These are phyloP conservation scores for Frieseomelitta varia DNA, from an alignment of 1,140 invertebrate genomes.

Conservation along the genomic window DNA sequence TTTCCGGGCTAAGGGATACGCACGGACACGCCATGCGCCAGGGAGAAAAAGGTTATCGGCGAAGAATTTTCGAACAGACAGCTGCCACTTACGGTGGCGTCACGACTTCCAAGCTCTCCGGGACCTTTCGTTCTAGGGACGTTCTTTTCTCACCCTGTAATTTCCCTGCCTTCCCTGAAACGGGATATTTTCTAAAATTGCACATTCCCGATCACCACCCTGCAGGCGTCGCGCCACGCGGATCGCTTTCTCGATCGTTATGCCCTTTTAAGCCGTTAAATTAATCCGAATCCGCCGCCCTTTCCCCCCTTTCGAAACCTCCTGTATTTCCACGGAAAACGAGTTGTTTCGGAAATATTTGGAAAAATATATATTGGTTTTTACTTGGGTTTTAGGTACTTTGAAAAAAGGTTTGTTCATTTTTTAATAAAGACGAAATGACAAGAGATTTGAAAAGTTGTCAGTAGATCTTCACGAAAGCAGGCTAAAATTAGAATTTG, in stretches of 20 bases:
- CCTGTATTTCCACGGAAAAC: conserved; percentile 29
- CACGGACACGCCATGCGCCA: conserved; percentile 7
- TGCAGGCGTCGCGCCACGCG: conserved; percentile 55
- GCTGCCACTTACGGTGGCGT: conserved; percentile 67
- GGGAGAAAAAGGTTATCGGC: conserved; percentile 47
- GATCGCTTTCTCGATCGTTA: conserved; percentile 48
- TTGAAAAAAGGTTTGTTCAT: neutral
- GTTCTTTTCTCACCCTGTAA: conserved; percentile 72
- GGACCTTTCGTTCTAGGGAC: conserved; percentile 53
- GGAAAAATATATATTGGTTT: neutral
- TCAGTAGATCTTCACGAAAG: neutral
- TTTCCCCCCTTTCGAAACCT: neutral
- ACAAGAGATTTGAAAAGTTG: neutral
- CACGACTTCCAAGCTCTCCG: conserved; percentile 58
- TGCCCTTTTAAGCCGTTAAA: conserved; percentile 63
- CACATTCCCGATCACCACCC: conserved; percentile 67
- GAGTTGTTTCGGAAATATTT: neutral
- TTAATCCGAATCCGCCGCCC: conserved; percentile 46
- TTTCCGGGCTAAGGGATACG: conserved; percentile 25
- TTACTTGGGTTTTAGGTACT: neutral
- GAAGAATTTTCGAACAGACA: conserved; percentile 61
- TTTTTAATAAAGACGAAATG: neutral
- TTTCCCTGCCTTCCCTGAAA: conserved; percentile 72
- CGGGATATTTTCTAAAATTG: conserved; percentile 76
- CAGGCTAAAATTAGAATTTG: neutral